These are phyloP conservation scores for Periophthalmus magnuspinnatus DNA, from an alignment of 2,797 vertebrate species.

Conservation along the genomic window DNA sequence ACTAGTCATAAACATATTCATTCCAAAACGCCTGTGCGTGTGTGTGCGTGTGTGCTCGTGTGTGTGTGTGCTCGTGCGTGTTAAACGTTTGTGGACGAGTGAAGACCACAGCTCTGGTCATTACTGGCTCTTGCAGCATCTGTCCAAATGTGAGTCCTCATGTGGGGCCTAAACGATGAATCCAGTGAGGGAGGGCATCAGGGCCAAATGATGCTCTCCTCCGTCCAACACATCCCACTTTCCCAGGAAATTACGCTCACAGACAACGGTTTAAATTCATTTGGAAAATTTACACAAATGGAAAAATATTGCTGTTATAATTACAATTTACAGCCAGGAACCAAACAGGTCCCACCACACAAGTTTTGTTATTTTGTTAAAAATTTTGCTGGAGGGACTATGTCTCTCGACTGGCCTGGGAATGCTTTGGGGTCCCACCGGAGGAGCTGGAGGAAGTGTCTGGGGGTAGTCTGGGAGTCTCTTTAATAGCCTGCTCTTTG, in stretches of 20 bases:
- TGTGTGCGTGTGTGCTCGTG: no score
- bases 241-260: conserved; percentile 24
- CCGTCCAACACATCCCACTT: conserved; percentile 31
- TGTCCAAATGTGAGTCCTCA: conserved; percentile 75
- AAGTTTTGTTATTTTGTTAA: no score
- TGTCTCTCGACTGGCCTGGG: no score
- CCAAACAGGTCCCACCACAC: neutral
- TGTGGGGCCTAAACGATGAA: conserved; percentile 64
- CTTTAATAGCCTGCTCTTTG: no score
- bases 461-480: no score
- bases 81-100: conserved; percentile 35
- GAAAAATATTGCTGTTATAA: neutral
- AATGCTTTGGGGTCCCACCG: no score
- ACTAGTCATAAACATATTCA: no score
- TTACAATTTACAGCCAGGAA: neutral
- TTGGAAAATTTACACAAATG: neutral
- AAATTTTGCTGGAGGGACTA: no score
- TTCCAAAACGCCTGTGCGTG: neutral
- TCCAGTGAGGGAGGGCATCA: conserved; percentile 42
- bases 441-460: no score
- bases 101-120: conserved; percentile 63
- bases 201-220: conserved; percentile 43
- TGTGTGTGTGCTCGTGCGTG: neutral
- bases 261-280: conserved; percentile 26
- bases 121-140: conserved; percentile 64